Percentiles rank a stretch among this genome's conserved stretches.
Evolutionary conservation across 37 sponge, comb jelly and placozoan species (phyloP).

Genomic region (Ephydatia muelleri): DNA sequence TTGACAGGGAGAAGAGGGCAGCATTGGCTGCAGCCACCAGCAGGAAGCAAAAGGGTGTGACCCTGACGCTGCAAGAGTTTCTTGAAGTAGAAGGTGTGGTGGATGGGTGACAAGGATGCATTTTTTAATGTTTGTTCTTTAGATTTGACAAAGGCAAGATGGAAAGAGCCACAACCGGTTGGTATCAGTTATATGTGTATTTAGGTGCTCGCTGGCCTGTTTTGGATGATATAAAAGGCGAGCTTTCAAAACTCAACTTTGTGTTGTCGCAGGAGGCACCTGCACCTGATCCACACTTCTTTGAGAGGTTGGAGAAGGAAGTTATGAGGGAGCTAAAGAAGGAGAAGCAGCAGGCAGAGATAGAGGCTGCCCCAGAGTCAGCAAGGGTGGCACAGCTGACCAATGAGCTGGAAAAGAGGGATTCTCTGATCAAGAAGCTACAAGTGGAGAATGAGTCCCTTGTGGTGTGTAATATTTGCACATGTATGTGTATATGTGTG

Average conservation of each 20-base stretch:
- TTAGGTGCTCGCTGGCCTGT: too few species aligned
- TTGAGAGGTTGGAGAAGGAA: slow-evolving; percentile 13
- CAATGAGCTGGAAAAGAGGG: slow-evolving; percentile 47
- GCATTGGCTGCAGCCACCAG: not conserved
- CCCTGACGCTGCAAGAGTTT: slow-evolving; percentile 47
- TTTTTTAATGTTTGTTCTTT: too few species aligned
- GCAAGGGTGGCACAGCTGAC: slow-evolving; percentile 40
- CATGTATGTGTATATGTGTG: not conserved
- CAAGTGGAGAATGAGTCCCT: slow-evolving; percentile 20
- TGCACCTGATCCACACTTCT: slow-evolving; percentile 5
- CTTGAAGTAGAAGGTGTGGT: not conserved
- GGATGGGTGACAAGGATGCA: too few species aligned
- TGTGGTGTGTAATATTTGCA: slow-evolving; percentile 19
- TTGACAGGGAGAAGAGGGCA: too few species aligned
- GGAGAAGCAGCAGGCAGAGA: slow-evolving; percentile 2
- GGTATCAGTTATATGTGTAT: too few species aligned
- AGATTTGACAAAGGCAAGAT: too few species aligned
- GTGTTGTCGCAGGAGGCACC: too few species aligned
- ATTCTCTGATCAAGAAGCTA: slow-evolving; percentile 14
- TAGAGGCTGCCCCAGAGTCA: not conserved
- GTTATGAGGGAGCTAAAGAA: slow-evolving; percentile 26
- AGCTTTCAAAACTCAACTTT: too few species aligned
- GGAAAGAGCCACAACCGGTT: too few species aligned
- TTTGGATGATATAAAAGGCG: too few species aligned
- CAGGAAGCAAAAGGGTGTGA: slow-evolving; percentile 46